phyloP scores from a whole-genome alignment of 2,113 vertebrate species.

The Esox niger region DNA sequence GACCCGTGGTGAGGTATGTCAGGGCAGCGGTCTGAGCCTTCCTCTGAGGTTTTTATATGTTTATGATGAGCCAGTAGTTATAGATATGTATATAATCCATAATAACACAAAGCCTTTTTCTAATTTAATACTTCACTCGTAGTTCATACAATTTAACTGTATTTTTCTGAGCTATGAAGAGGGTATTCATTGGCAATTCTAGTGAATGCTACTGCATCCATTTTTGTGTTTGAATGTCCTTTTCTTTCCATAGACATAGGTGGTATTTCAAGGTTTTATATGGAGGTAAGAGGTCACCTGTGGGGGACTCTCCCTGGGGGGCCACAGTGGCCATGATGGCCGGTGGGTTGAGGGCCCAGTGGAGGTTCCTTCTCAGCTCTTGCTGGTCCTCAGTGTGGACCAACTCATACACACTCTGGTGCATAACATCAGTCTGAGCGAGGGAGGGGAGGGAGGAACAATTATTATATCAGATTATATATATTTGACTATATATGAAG shows the following conservation, averaged over 20 bases:
- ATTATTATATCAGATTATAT: not conserved
- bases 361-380: slow-evolving; percentile 76
- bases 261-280: not conserved
- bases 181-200: not conserved
- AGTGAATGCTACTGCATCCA: not conserved
- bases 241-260: not conserved
- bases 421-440: slow-evolving; percentile 78
- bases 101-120: too few species aligned
- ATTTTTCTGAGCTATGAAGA: not conserved
- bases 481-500: not conserved
- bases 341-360: slow-evolving; percentile 73
- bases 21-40: not conserved
- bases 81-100: too few species aligned
- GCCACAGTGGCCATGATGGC: not conserved
- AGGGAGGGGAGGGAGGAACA: not conserved
- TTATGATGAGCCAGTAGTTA: too few species aligned
- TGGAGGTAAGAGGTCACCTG: slow-evolving; percentile 39
- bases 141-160: not conserved
- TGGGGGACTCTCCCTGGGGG: slow-evolving; percentile 44
- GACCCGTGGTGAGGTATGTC: not conserved
- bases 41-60: not conserved
- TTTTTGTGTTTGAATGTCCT: not conserved
- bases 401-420: slow-evolving; percentile 80
- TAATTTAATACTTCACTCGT: too few species aligned
- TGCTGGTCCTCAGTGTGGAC: slow-evolving; percentile 80